Conservation (phyloP, 35 echinoderm and acorn worm species). For the Eucidaris tribuloides region DNA sequence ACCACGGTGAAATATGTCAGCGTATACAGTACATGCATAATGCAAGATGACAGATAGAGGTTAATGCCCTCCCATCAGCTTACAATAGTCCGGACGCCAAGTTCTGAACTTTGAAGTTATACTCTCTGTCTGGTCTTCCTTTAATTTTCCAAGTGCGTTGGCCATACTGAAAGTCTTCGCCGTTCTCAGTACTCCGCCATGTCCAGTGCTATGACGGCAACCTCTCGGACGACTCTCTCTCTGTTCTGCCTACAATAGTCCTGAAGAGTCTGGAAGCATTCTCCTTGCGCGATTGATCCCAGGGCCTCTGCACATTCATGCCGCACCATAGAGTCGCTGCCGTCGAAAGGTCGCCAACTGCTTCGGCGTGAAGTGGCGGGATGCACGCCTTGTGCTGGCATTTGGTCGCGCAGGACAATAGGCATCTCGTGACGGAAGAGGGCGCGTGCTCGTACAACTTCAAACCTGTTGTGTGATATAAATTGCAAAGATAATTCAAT, state of each 20-base stretch:
- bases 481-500: no score
- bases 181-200: constrained; percentile 92
- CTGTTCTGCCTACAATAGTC: constrained; percentile 67
- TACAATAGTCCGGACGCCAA: no score
- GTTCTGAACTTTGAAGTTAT: no score
- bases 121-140: no score
- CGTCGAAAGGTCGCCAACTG: constrained; percentile 39
- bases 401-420: constrained; percentile 92
- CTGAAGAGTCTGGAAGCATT: constrained; percentile 62
- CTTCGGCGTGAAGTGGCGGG: constrained; percentile 48
- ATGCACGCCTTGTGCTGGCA: constrained; percentile 90
- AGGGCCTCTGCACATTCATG: constrained; percentile 98
- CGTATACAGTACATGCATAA: no score
- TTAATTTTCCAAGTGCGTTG: constrained; percentile 65
- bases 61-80: no score
- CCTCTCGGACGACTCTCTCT: constrained; percentile 83
- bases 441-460: constrained; percentile 70
- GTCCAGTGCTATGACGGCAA: constrained; percentile 87
- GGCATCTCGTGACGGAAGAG: constrained; percentile 95
- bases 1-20: no score
- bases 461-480: constrained; percentile 65
- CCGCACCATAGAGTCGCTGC: constrained; percentile 74
- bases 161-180: constrained; percentile 89
- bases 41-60: no score
- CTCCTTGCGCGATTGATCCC: constrained; percentile 79